A percentile compares a stretch with the other conserved stretches of the same genome.
phyloP scores from a whole-genome alignment of 2,113 vertebrate genomes.

The Zosterops lateralis region DNA sequence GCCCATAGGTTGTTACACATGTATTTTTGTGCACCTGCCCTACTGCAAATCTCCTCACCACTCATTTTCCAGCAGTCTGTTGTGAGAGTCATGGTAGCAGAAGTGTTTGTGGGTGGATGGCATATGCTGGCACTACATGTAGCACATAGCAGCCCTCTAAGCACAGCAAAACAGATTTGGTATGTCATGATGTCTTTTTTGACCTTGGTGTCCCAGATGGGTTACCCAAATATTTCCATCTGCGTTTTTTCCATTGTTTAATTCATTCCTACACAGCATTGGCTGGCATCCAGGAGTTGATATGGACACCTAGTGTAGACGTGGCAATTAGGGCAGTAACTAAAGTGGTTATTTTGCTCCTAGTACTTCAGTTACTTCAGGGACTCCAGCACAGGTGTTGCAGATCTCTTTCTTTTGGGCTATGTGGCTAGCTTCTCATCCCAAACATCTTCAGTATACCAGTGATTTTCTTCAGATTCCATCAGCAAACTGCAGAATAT shows the following conservation, averaged over 20 bases:
- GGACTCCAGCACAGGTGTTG: neutral
- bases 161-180: neutral
- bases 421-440: neutral
- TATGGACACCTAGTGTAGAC: neutral
- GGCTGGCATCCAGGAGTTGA: neutral
- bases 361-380: neutral
- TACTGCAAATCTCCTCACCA: neutral
- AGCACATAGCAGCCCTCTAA: slow-evolving; percentile 5
- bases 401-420: neutral
- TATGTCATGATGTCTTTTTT: neutral
- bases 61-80: neutral
- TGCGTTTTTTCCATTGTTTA: neutral
- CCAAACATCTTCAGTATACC: neutral
- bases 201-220: neutral
- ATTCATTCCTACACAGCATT: neutral
- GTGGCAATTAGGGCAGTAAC: neutral
- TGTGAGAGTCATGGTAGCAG: neutral
- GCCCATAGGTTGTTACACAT: neutral
- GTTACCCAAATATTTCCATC: slow-evolving; percentile 22
- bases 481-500: neutral
- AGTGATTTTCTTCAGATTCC: neutral
- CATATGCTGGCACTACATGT: neutral
- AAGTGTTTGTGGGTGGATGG: slow-evolving; percentile 27
- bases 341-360: neutral
- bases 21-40: neutral